A percentile compares a stretch with the other conserved stretches of the same genome.
Evolutionary conservation across 2,888 invertebrate species (phyloP).

Genomic region (Euclidia mi): DNA sequence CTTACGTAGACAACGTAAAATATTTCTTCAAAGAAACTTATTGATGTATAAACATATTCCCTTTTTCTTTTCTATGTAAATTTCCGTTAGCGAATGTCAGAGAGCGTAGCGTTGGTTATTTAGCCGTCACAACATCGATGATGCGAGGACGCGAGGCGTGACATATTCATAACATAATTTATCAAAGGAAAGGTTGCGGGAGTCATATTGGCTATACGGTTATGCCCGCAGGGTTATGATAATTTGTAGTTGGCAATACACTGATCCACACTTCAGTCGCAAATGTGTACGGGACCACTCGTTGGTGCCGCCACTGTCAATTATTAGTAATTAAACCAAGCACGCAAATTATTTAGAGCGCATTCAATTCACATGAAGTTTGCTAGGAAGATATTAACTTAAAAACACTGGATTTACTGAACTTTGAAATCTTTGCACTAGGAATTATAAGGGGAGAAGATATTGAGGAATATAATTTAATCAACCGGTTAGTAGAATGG

Average conservation of each 20-base stretch:
- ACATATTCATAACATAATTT: conserved; percentile 65
- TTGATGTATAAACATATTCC: conserved; percentile 53
- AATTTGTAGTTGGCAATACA: conserved; percentile 51
- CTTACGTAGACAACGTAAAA: conserved; percentile 35
- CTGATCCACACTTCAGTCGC: conserved; percentile 43
- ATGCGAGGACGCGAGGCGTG: conserved; percentile 51
- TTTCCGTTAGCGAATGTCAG: conserved; percentile 48
- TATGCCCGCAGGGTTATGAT: conserved; percentile 26
- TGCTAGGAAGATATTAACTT: not conserved
- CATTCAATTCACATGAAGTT: conserved; percentile 3
- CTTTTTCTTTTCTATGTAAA: conserved; percentile 59
- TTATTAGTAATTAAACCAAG: conserved; percentile 46
- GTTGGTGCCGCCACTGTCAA: conserved; percentile 41
- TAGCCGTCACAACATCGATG: conserved; percentile 59
- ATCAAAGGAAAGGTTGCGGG: conserved; percentile 61
- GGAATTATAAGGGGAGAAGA: too few relatives aligned
- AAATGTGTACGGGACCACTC: conserved; percentile 43
- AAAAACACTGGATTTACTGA: not conserved
- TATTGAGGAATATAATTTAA: too few relatives aligned
- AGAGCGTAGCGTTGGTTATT: conserved; percentile 60
- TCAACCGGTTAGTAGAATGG: too few relatives aligned
- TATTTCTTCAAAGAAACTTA: conserved; percentile 45
- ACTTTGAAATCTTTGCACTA: too few relatives aligned
- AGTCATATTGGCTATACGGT: conserved; percentile 42
- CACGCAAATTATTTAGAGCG: conserved; percentile 40